A percentile compares a stretch with the other conserved stretches of the same genome.
Evolutionary conservation across 2,888 invertebrate genomes (phyloP).

Genomic region (Strigamia maritima): DNA sequence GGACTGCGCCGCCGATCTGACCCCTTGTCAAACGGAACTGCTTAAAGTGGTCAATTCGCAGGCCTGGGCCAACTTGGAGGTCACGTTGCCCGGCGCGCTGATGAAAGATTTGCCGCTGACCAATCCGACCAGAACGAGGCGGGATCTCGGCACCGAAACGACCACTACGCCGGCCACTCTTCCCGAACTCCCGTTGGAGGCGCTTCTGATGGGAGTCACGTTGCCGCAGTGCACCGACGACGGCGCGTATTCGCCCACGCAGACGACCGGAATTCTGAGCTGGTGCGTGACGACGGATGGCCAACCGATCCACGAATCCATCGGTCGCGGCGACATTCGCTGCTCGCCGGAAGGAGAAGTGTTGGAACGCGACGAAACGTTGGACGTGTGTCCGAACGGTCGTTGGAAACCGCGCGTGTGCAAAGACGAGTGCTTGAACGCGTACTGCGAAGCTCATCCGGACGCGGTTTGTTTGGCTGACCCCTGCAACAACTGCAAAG

Average conservation of each 20-base stretch:
- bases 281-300: conserved; percentile 48
- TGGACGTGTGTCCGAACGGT: conserved; percentile 47
- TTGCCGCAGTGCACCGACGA: conserved; percentile 48
- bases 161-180: neutral
- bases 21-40: conserved; percentile 48
- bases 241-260: conserved; percentile 48
- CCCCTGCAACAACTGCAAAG: conserved; percentile 49
- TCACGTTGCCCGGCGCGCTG: neutral
- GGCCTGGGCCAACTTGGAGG: conserved; percentile 36
- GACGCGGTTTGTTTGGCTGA: conserved; percentile 51
- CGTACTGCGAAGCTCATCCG: conserved; percentile 48
- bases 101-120: too few relatives aligned
- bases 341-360: conserved; percentile 46
- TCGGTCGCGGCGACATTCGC: conserved; percentile 46
- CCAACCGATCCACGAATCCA: conserved; percentile 45
- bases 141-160: too few relatives aligned
- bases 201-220: conserved; percentile 46
- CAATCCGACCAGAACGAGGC: too few relatives aligned
- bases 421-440: conserved; percentile 48
- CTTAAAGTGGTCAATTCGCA: conserved; percentile 47
- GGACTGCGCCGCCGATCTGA: conserved; percentile 45
- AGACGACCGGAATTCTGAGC: conserved; percentile 48
- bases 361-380: conserved; percentile 40
- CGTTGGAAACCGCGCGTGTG: conserved; percentile 48
- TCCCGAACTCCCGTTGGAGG: neutral